phyloP scores from a whole-genome alignment of 2,113 vertebrate species.

The Rallus limicola region DNA sequence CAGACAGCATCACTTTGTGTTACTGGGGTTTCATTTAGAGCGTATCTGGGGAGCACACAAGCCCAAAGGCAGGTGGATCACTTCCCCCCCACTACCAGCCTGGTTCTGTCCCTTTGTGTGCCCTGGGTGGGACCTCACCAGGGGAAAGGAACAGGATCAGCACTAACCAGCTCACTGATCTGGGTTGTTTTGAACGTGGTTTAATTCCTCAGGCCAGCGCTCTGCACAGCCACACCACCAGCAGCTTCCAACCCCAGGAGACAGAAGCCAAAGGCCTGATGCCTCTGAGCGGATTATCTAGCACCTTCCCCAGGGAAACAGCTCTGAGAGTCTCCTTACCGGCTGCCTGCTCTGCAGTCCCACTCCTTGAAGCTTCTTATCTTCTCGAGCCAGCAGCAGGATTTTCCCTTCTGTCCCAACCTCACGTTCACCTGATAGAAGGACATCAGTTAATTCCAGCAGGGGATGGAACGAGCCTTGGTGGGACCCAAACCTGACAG shows the following conservation, averaged over 20 bases:
- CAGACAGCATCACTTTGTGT: background rate
- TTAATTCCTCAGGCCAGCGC: background rate
- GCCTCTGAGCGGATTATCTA: accelerated
- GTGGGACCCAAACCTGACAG: background rate
- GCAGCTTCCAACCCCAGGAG: background rate
- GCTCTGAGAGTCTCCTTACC: conserved; percentile 56
- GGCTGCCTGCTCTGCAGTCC: conserved; percentile 80
- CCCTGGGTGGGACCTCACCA: background rate
- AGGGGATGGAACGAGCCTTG: background rate
- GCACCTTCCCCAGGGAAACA: background rate
- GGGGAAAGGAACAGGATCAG: background rate
- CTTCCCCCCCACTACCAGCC: background rate
- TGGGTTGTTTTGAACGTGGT: background rate
- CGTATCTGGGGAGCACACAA: accelerated
- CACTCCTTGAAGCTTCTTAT: conserved; percentile 79
- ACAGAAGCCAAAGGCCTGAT: background rate
- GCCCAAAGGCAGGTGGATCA: background rate
- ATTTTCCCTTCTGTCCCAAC: conserved; percentile 80
- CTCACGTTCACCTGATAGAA: conserved; percentile 77
- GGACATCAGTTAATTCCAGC: background rate
- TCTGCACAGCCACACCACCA: accelerated
- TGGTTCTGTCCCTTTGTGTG: background rate
- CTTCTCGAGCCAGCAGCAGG: conserved; percentile 80
- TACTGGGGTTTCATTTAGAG: background rate
- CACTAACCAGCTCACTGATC: background rate